A percentile compares a stretch with the other conserved stretches of the same genome.
Conservation (phyloP, 2,888 invertebrate species). For the Trypoxylon attenuatum region DNA sequence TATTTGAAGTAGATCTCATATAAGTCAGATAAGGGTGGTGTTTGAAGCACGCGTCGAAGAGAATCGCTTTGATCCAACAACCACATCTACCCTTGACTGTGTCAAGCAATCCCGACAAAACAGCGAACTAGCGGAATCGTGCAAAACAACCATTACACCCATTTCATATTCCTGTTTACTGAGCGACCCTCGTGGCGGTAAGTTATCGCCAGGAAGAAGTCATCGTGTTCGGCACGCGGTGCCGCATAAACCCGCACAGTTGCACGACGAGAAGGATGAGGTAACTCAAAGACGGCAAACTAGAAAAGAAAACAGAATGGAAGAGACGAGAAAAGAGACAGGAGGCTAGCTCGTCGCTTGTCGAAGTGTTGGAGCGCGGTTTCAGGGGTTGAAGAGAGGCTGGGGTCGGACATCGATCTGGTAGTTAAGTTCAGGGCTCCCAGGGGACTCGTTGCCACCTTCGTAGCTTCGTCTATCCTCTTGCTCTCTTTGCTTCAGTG, state of each 20-base stretch:
- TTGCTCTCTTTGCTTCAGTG: conserved; percentile 41
- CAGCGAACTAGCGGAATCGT: background rate
- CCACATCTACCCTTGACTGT: too few relatives aligned
- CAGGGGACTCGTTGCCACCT: conserved; percentile 72
- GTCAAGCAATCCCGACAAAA: too few relatives aligned
- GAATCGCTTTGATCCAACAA: too few relatives aligned
- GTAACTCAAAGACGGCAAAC: background rate
- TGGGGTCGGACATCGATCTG: conserved; percentile 72
- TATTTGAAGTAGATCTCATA: too few relatives aligned
- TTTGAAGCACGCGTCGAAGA: too few relatives aligned
- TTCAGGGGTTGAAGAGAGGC: conserved; percentile 34
- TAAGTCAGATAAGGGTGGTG: too few relatives aligned
- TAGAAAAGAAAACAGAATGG: background rate
- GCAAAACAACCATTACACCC: background rate
- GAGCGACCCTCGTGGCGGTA: background rate
- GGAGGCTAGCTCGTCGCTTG: conserved; percentile 27
- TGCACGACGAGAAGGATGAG: conserved; percentile 11
- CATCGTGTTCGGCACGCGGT: conserved; percentile 12
- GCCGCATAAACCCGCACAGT: conserved; percentile 30
- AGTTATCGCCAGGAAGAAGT: conserved; percentile 25
- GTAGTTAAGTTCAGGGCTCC: conserved; percentile 72
- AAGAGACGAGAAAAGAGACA: background rate
- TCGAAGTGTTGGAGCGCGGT: conserved; percentile 37
- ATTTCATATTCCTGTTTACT: conserved; percentile 19
- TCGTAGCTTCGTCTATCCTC: conserved; percentile 51